Conservation (phyloP, 2,113 vertebrate species). For the Mionectes macconnelli region DNA sequence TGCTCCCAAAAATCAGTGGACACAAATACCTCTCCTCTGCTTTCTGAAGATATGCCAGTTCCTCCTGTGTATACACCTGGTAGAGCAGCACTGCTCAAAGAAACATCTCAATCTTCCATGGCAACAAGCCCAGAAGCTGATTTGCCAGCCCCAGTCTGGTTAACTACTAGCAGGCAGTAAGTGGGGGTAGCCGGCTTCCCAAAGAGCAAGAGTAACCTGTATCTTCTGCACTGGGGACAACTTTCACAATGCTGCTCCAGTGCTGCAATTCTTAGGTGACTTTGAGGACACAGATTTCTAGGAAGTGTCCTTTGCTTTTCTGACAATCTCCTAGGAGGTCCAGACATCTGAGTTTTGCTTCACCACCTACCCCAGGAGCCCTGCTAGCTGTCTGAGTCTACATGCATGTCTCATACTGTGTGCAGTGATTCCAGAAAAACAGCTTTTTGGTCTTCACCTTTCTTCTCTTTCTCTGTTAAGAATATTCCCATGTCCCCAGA, state of each 20-base stretch:
- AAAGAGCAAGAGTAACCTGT: neutral
- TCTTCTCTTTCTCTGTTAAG: neutral
- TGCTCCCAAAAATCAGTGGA: slow-evolving; percentile 34
- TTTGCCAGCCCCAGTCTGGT: neutral
- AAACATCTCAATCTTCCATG: slow-evolving; percentile 58
- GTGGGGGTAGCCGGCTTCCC: neutral
- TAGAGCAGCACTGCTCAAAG: neutral
- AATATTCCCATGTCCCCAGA: neutral
- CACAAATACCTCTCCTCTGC: slow-evolving; percentile 30
- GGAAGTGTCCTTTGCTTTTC: neutral
- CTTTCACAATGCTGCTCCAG: neutral
- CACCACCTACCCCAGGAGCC: neutral
- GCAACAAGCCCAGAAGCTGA: slow-evolving; percentile 55
- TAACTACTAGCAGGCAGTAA: neutral
- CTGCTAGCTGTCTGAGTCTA: neutral
- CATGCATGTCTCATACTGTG: fast-evolving
- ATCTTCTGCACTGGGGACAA: neutral
- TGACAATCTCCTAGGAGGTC: neutral
- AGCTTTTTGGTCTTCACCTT: neutral
- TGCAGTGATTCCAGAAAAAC: neutral
- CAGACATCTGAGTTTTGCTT: neutral
- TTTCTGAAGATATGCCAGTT: slow-evolving; percentile 52
- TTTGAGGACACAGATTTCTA: neutral
- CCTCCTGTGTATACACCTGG: slow-evolving; percentile 65
- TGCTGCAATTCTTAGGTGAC: neutral